Evolutionary conservation across 1,140 invertebrate genomes (phyloP).

Genomic region (Microplitis mediator): DNA sequence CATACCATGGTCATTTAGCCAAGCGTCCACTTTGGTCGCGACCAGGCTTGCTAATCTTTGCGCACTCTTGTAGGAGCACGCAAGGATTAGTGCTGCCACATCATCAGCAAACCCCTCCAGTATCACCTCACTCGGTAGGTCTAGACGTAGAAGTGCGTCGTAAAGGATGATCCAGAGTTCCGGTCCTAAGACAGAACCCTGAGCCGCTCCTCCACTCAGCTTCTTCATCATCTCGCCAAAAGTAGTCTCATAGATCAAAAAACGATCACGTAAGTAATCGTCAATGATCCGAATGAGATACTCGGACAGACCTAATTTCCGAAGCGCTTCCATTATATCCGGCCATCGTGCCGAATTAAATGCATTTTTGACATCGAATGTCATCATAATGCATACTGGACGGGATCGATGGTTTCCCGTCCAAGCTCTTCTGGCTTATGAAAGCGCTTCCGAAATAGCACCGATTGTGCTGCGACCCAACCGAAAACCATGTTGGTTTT

Average conservation of each 20-base stretch:
- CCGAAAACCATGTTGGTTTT: conserved; percentile 32
- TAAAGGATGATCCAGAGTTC: conserved; percentile 47
- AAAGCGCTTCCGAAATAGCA: conserved; percentile 22
- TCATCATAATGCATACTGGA: conserved; percentile 23
- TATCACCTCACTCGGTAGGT: conserved; percentile 26
- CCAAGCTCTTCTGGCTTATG: conserved; percentile 2
- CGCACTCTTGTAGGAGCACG: conserved; percentile 15
- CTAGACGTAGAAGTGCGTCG: conserved; percentile 39
- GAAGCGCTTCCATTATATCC: conserved; percentile 9
- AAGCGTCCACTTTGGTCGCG: conserved; percentile 11
- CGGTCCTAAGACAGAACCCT: conserved; percentile 45
- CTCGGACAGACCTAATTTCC: neutral
- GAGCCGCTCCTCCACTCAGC: conserved; percentile 35
- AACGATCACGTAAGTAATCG: conserved; percentile 29
- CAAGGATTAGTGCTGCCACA: conserved; percentile 34
- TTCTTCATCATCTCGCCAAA: neutral
- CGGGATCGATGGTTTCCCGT: neutral
- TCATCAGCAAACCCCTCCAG: conserved; percentile 46
- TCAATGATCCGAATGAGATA: conserved; percentile 29
- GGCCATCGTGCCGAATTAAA: conserved; percentile 36
- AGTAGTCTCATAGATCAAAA: conserved; percentile 16
- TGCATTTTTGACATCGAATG: conserved; percentile 40
- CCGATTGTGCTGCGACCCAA: conserved; percentile 28
- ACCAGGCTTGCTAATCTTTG: conserved; percentile 30
- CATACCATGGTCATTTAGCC: conserved; percentile 33